A percentile compares a stretch with the other conserved stretches of the same genome.
Evolutionary conservation across 2,797 vertebrate genomes (phyloP).

Genomic region (Craterocephalus amniculus): DNA sequence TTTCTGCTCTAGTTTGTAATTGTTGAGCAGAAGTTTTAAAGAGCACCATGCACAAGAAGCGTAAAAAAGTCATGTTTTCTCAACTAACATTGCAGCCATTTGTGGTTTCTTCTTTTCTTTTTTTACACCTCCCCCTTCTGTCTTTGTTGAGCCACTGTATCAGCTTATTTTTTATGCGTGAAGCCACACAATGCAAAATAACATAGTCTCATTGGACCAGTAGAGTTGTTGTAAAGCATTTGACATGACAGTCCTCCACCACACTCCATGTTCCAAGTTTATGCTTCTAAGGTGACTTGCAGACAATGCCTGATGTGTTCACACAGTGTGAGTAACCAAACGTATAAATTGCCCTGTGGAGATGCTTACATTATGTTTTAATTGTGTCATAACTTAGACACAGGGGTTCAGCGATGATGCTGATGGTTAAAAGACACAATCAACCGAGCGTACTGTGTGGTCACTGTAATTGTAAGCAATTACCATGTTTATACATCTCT

Average conservation of each 20-base stretch:
- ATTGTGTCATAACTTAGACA: constrained; percentile 6
- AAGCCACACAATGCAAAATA: constrained; percentile 31
- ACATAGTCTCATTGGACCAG: constrained; percentile 24
- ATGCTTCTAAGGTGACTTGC: constrained; percentile 11
- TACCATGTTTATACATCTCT: constrained; percentile 14
- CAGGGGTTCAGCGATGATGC: constrained; percentile 10
- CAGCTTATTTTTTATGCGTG: constrained; percentile 52
- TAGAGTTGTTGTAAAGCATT: constrained; percentile 38
- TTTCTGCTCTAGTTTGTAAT: constrained; percentile 6
- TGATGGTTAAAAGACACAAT: constrained; percentile 25
- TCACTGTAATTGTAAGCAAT: constrained; percentile 13
- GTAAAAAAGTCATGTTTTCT: background rate
- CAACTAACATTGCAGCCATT: background rate
- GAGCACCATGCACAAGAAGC: background rate
- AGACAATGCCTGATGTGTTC: background rate
- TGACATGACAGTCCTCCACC: constrained; percentile 31
- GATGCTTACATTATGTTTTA: constrained; percentile 17
- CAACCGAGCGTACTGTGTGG: constrained; percentile 8
- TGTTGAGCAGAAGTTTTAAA: background rate
- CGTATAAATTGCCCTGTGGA: background rate
- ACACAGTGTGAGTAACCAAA: background rate
- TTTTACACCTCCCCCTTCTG: constrained; percentile 9
- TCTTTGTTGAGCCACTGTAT: constrained; percentile 19
- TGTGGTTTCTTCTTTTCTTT: constrained; percentile 24
- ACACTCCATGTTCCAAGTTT: background rate